Base-by-base conservation (phyloP, 2,113 vertebrate genomes). In the Aptenodytes forsteri region DNA sequence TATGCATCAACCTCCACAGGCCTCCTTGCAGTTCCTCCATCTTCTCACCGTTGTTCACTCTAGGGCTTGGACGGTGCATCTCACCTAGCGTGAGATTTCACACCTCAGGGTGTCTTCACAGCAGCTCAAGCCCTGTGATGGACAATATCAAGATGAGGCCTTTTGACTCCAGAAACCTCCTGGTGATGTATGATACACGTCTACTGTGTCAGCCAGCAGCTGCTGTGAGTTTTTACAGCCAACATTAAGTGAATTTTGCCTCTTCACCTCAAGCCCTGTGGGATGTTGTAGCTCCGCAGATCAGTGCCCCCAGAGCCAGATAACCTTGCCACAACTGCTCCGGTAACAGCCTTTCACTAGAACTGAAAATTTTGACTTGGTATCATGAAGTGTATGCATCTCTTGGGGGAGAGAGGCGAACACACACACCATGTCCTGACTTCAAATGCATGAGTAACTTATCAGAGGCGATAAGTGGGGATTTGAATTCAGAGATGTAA, bases 401-500 rank as follows among this genome's bases (percentile, higher is more conserved):
- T 78, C 61, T 21, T 30, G 70, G 56, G 61, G 56, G 47, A 72
- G 32, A 52, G 69, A 92, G 52, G 56, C 7, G 47, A 87, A 67
- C 75, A 40, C 70, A 64, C 23, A 20, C 80, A 12, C 55, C n/a
- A 17, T 56, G 89, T 50, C 76, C 80, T 80, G 87, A 38, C 93
- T 95, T 70, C 47, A 70, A 80, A 89, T n/a, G 70, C 84, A 67
- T 26, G 72, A 93, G 83, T 62, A 82, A 85, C 86, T 89, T 50
- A 52, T 62, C 79, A 38, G 85, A 91, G 94, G 83, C 0, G 7
- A n/a, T 61, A 70, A 91, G 79, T 88, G 82, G 78, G 87, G 80
- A 87, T 92, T 86, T 78, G 92, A 90, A 95, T 93, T 70, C 71
- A 13, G 89, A 80, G 85, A 47, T 83, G 78, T 67, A 77, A 79